phyloP scores from a whole-genome alignment of 2,113 vertebrate genomes.

The Ceyx melanurus region DNA sequence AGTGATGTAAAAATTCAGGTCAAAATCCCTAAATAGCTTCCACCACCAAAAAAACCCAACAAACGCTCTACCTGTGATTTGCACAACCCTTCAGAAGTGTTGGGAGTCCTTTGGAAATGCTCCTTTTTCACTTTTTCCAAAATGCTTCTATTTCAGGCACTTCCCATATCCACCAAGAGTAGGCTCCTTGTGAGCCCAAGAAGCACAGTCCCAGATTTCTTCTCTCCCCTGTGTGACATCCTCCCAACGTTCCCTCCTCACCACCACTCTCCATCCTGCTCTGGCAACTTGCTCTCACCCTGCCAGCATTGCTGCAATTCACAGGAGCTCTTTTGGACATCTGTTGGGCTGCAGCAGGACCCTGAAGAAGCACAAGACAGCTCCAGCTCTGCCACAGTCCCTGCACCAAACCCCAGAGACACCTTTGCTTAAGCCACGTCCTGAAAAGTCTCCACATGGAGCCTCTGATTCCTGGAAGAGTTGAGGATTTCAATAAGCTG shows the following conservation, averaged over 20 bases:
- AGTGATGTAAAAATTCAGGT: slow-evolving; percentile 16
- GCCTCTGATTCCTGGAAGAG: background rate
- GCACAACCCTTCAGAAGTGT: background rate
- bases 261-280: fast-evolving
- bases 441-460: background rate
- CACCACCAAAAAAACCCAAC: slow-evolving; percentile 2
- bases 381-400: background rate
- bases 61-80: background rate
- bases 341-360: fast-evolving
- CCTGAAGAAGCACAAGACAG: fast-evolving
- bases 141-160: background rate
- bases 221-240: background rate
- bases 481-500: background rate
- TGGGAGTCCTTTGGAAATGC: background rate
- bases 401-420: fast-evolving
- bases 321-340: background rate
- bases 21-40: slow-evolving; percentile 18
- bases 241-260: background rate
- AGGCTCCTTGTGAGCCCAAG: background rate
- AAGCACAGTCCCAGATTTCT: background rate
- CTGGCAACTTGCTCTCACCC: background rate
- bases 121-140: background rate
- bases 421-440: fast-evolving
- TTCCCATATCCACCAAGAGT: background rate
- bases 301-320: background rate